These are phyloP conservation scores for Zhuqinia jingwanae DNA, from an alignment of 2,888 invertebrate species.

Conservation along the genomic window DNA sequence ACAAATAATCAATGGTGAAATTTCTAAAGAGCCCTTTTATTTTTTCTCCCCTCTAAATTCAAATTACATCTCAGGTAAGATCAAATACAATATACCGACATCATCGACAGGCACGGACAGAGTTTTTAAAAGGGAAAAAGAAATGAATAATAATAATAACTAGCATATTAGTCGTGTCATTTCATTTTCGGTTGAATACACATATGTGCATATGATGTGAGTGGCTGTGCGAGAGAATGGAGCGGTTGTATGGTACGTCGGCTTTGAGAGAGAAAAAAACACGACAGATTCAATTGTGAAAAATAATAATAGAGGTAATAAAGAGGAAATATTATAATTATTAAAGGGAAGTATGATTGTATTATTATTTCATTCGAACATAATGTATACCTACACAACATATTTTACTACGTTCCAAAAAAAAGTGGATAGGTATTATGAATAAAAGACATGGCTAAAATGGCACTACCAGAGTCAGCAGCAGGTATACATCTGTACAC, in stretches of 20 bases:
- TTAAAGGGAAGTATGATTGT: conserved; percentile 37
- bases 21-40: neutral
- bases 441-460: conserved; percentile 38
- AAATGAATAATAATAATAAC: conserved; percentile 10
- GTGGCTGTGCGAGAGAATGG: neutral
- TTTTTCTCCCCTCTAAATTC: neutral
- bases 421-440: conserved; percentile 40
- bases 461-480: conserved; percentile 34
- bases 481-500: no score
- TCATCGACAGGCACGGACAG: no score
- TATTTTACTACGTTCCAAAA: conserved; percentile 38
- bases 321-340: conserved; percentile 61
- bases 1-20: conserved; percentile 5
- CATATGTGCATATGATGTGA: neutral
- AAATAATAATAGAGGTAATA: conserved; percentile 58
- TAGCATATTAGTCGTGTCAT: conserved; percentile 39
- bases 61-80: conserved; percentile 19
- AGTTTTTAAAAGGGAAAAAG: conserved; percentile 17
- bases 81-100: conserved; percentile 13
- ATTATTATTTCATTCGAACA: conserved; percentile 47
- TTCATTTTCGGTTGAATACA: conserved; percentile 33
- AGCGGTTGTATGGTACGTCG: conserved; percentile 39
- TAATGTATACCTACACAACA: no score
- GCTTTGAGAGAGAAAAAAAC: conserved; percentile 45
- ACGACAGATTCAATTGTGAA: conserved; percentile 58